Percentiles rank a stretch among this genome's conserved stretches.
phyloP scores from a whole-genome alignment of 2,888 invertebrate genomes.

The Brachypterus glaber region DNA sequence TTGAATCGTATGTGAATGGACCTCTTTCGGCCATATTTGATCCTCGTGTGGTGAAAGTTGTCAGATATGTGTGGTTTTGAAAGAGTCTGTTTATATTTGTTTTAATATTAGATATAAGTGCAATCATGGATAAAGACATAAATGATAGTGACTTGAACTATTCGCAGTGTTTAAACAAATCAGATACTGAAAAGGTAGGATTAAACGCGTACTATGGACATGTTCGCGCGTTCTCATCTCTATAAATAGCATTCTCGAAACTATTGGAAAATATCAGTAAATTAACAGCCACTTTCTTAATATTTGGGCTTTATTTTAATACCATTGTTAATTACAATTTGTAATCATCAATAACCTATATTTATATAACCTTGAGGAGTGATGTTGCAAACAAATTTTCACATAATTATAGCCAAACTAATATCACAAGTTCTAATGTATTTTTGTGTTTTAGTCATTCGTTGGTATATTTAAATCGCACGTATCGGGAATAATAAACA shows the following conservation, averaged over 20 bases:
- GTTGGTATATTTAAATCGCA: conserved; percentile 57
- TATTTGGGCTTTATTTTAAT: too few species aligned
- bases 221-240: conserved; percentile 37
- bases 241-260: conserved; percentile 29
- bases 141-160: conserved; percentile 29
- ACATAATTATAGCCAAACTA: conserved; percentile 1
- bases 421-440: not conserved
- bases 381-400: conserved; percentile 7
- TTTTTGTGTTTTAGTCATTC: conserved; percentile 51
- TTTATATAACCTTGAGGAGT: conserved; percentile 15
- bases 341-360: conserved; percentile 13
- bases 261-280: not conserved
- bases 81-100: conserved; percentile 24
- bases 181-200: conserved; percentile 33
- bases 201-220: conserved; percentile 27
- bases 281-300: too few species aligned
- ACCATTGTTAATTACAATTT: too few species aligned
- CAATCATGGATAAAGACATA: conserved; percentile 36
- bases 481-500: conserved; percentile 51
- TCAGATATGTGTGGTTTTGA: conserved; percentile 35
- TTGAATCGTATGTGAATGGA: conserved; percentile 21
- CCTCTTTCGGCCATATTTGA: conserved; percentile 36
- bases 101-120: conserved; percentile 24
- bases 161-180: conserved; percentile 25
- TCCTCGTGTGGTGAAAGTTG: conserved; percentile 41